Evolutionary conservation across 2,113 vertebrate genomes (phyloP), one percentile per base, ranked within the genome.

Genomic region (Tetraodon nigroviridis): DNA sequence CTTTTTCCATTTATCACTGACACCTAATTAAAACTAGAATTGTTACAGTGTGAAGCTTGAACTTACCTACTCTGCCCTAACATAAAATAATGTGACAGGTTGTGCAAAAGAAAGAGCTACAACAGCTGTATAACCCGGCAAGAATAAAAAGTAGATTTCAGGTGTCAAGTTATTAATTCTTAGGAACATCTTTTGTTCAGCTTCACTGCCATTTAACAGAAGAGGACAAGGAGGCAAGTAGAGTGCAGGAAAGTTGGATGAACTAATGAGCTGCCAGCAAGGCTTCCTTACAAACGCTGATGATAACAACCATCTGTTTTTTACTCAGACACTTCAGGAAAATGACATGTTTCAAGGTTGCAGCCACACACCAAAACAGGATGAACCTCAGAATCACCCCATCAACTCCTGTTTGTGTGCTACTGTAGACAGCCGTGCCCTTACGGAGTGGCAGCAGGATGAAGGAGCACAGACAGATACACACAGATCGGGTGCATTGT

Each of bases 301-400:
- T 70, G 85, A 88, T 87, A 89, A 86, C 80, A 76, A 73, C 64
- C 51, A 65, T 78, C 69, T 80, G 75, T 85, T 24, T 89, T 87
- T 86, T 68, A 83, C 58, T 61, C 69, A 74, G 75, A 78, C 61
- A 69, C 54, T 80, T 69, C 78, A 82, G 85, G 78, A 88, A 82
- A 87, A 80, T 86, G 73, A 84, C 56, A 71, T 49, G 47, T 69
- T 81, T 87, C 88, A 90, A 90, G 90, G 90, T 85, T 78, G 78
- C 69, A 49, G 63, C 69, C 61, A 27, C 74, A 73, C 69, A 86
- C 72, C 85, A 89, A 88, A 91, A 91, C 90, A 91, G 90, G 89
- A 91, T 88, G 86, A 74, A 75, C 86, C 70, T 68, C 11, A 16
- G 51, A 24, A 62, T 80, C 81, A 76, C 66, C 47, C 71, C 73